phyloP scores from a whole-genome alignment of 2,888 invertebrate species.

The Tenthredo livida region DNA sequence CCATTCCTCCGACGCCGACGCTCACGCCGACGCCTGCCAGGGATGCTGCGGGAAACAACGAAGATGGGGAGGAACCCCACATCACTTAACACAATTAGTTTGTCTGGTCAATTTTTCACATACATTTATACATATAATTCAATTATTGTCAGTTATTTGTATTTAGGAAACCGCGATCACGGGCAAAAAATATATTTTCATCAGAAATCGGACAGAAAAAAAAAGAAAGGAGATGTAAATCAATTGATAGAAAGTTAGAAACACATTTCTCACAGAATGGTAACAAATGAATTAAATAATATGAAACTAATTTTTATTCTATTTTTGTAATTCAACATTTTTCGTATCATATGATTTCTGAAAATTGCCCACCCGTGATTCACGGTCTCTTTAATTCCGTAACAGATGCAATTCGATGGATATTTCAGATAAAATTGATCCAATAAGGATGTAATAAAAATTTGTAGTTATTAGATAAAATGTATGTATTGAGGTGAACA shows the following conservation, averaged over 20 bases:
- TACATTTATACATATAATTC: too few species aligned
- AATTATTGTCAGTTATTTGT: background rate
- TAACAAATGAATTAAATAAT: background rate
- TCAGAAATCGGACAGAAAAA: background rate
- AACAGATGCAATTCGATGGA: background rate
- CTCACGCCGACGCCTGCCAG: slow-evolving; percentile 84
- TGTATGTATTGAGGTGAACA: background rate
- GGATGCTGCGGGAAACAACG: slow-evolving; percentile 86
- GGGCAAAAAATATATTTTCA: background rate
- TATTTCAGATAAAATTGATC: too few species aligned
- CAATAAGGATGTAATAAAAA: too few species aligned
- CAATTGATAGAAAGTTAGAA: background rate
- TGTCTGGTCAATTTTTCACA: slow-evolving; percentile 62
- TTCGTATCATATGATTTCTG: background rate
- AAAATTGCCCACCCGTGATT: background rate
- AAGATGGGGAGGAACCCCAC: slow-evolving; percentile 82
- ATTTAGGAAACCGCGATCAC: background rate
- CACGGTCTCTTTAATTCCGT: background rate
- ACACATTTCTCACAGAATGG: background rate
- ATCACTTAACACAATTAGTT: slow-evolving; percentile 83
- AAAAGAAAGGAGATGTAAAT: background rate
- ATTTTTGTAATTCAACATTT: background rate
- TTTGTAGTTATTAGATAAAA: too few species aligned
- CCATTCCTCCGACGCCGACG: slow-evolving; percentile 80
- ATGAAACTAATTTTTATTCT: background rate